phyloP scores from a whole-genome alignment of 2,888 invertebrate species.

The Drosophila neonasuta region DNA sequence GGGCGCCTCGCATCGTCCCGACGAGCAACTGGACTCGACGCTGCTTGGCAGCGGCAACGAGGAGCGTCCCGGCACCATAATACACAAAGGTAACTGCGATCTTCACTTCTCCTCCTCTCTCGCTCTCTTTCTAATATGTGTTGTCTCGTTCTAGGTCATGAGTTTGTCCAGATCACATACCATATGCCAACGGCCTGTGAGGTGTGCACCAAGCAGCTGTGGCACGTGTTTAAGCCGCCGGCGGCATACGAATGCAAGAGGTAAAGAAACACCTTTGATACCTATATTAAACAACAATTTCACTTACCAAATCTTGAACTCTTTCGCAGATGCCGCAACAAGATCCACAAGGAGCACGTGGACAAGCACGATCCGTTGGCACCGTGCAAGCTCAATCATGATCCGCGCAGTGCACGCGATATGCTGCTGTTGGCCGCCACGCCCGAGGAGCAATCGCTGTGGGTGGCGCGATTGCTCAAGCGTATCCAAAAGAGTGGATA shows the following conservation, averaged over 20 bases:
- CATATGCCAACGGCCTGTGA: constrained; percentile 99
- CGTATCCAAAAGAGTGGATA: constrained; percentile 97
- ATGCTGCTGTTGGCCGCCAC: constrained; percentile 93
- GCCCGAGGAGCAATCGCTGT: constrained; percentile 93
- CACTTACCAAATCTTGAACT: too few species aligned
- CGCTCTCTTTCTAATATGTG: constrained; percentile 1
- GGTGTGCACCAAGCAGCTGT: constrained; percentile 97
- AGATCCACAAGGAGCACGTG: constrained; percentile 98
- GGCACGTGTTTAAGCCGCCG: constrained; percentile 99
- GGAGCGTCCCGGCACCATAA: constrained; percentile 81
- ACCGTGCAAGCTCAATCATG: constrained; percentile 97
- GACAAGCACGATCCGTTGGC: constrained; percentile 91
- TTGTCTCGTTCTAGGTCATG: constrained; percentile 86
- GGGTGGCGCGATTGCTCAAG: constrained; percentile 95
- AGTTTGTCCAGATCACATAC: constrained; percentile 97
- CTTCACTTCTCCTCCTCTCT: not conserved
- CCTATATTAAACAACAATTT: too few species aligned
- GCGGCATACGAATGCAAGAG: constrained; percentile 98
- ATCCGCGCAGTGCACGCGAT: constrained; percentile 96
- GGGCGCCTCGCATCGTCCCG: constrained; percentile 93
- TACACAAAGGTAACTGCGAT: constrained; percentile 79
- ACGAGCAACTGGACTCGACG: constrained; percentile 85
- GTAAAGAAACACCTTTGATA: constrained; percentile 27
- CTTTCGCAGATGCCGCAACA: constrained; percentile 94
- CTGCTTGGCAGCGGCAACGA: constrained; percentile 82